These are phyloP conservation scores for Cephalopachus bancanus DNA, from an alignment of 2,797 vertebrate genomes.

Conservation along the genomic window DNA sequence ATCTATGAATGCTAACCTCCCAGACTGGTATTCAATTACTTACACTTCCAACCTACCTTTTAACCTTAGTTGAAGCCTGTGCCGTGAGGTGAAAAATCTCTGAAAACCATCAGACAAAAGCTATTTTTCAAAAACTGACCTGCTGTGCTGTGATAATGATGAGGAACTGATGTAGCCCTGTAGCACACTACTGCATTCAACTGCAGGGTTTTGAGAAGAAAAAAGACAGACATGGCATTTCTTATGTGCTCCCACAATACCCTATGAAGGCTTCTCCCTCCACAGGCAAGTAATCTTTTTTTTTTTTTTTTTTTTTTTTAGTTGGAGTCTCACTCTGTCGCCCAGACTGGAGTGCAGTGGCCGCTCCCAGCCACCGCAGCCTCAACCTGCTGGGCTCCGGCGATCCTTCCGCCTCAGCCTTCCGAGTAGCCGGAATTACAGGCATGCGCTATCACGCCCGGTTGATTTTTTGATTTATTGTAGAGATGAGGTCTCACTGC, in stretches of 20 bases:
- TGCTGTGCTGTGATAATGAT: background rate
- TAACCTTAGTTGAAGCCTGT: conserved; percentile 21
- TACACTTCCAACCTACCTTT: background rate
- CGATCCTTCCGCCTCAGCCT: too few species aligned
- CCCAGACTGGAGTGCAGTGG: too few species aligned
- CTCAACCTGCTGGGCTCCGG: too few species aligned
- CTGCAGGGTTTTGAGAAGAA: background rate
- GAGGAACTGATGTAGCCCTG: background rate
- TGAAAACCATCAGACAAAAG: conserved; percentile 27
- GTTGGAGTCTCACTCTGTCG: too few species aligned
- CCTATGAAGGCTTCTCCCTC: background rate
- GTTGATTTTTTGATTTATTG: too few species aligned
- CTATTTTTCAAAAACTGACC: conserved; percentile 35
- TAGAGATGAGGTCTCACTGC: too few species aligned
- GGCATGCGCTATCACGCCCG: too few species aligned
- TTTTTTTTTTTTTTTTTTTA: too few species aligned
- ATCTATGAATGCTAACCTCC: conserved; percentile 22
- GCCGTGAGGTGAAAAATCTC: background rate
- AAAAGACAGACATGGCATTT: background rate
- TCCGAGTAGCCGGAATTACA: too few species aligned
- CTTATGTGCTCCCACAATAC: background rate
- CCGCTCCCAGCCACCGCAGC: too few species aligned
- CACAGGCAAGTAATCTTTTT: too few species aligned
- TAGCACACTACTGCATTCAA: background rate
- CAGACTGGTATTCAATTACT: background rate